Conservation (phyloP, 2,888 invertebrate species). For the Noctua pronuba region DNA sequence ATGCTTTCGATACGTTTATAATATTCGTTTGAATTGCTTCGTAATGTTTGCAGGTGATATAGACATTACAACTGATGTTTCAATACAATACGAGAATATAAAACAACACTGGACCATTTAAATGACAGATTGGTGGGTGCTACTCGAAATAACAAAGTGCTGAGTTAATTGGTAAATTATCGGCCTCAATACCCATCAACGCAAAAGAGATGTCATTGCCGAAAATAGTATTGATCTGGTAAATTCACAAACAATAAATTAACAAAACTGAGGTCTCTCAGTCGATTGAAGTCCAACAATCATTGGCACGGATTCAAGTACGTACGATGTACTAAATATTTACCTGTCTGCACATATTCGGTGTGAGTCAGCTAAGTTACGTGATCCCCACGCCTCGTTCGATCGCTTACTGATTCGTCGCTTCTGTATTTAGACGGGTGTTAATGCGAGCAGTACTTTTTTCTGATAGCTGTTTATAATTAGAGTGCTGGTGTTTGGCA, state of each 20-base stretch:
- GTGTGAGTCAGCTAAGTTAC: slow-evolving; percentile 76
- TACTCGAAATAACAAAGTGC: slow-evolving; percentile 44
- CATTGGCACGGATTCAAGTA: slow-evolving; percentile 87
- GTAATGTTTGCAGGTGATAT: slow-evolving; percentile 27
- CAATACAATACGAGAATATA: slow-evolving; percentile 22
- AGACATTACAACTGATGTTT: slow-evolving; percentile 18
- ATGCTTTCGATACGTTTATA: slow-evolving; percentile 49
- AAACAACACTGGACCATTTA: slow-evolving; percentile 13
- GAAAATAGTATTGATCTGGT: slow-evolving; percentile 77
- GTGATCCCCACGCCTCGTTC: slow-evolving; percentile 65
- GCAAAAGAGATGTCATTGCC: slow-evolving; percentile 70
- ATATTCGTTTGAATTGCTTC: slow-evolving; percentile 43
- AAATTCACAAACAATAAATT: slow-evolving; percentile 82
- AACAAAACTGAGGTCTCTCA: slow-evolving; percentile 80
- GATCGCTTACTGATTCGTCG: slow-evolving; percentile 68
- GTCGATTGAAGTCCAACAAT: slow-evolving; percentile 87
- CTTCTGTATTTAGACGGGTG: slow-evolving; percentile 78
- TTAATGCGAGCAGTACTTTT: slow-evolving; percentile 73
- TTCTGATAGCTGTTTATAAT: slow-evolving; percentile 80
- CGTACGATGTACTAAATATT: slow-evolving; percentile 86
- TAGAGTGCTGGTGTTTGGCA: slow-evolving; percentile 81
- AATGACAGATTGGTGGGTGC: slow-evolving; percentile 31
- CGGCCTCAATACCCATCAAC: slow-evolving; percentile 58
- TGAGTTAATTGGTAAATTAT: slow-evolving; percentile 52
- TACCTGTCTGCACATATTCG: slow-evolving; percentile 84